Evolutionary conservation across 2,888 invertebrate genomes (phyloP).

Genomic region (Protonemura montana): DNA sequence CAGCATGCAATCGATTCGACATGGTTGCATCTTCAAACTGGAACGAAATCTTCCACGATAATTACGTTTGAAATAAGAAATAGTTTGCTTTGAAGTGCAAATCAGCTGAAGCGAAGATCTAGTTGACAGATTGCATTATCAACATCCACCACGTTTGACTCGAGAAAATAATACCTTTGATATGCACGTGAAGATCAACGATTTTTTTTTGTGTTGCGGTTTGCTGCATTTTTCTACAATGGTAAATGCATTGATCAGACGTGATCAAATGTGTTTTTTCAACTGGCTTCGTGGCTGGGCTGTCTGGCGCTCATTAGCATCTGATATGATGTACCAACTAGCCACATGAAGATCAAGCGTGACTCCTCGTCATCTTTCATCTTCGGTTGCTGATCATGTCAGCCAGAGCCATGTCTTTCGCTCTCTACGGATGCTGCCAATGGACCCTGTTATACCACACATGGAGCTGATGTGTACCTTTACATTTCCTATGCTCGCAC

Average conservation of each 20-base stretch:
- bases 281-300: background rate
- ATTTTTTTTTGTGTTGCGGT: background rate
- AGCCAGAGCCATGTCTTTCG: background rate
- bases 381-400: background rate
- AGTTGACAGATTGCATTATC: conserved; percentile 12
- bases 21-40: background rate
- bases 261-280: background rate
- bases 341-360: conserved; percentile 12
- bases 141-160: background rate
- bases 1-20: background rate
- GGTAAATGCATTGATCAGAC: background rate
- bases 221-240: background rate
- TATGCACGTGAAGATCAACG: background rate
- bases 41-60: background rate
- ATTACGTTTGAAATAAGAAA: conserved; percentile 5
- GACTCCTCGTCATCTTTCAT: conserved; percentile 7
- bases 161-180: background rate
- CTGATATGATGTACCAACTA: conserved; percentile 12
- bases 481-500: background rate
- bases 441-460: background rate
- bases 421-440: background rate
- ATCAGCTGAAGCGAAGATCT: background rate
- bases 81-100: background rate
- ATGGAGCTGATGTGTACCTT: background rate
- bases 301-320: background rate